Base-by-base conservation (phyloP, 2,888 invertebrate species). In the Ypsolopha scabrella region DNA sequence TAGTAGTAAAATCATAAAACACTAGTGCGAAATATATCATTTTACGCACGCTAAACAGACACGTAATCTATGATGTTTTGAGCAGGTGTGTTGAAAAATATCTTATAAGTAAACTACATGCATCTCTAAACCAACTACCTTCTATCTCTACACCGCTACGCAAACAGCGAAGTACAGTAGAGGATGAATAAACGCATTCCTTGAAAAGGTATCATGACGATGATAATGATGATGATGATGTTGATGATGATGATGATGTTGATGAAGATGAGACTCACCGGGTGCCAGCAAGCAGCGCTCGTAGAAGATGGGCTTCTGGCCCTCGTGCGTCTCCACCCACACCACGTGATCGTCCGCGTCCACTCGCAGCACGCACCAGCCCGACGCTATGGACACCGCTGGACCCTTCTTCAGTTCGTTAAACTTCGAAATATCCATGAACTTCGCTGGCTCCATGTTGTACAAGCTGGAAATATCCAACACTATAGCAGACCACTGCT, bases 231-330 rank as follows among this genome's bases (percentile, higher is more conserved):
- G n/a, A n/a, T n/a, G n/a, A n/a, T 36, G 9, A 50, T 2, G 13
- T 1, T 13, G 4, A 2, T 37, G 6, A 13, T 13, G 6, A 24
- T 24, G n/a, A n/a, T 36, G 9, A 50, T 2, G 13, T 1, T 13
- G 4, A 2, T 37, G 6, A 13, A 3, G 6, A 24, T 24, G 24
- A 9, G 11, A 8, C 62, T 52, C 1, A 83, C 85, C 85, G 1
- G 71, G 65, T 0, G 85, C 85, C 0, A 86, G 51, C 52, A 86
- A 56, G 55, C 76, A 76, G 11, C 82, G 60, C 59, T 85, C 82
- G 56, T 85, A 86, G 64, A 80, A 82, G 1, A 86, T 72, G 0
- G 85, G 81, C 54, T 66, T 68, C 41, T 81, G 83, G 1, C 81
- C 83, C 51, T 64, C 61, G 63, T 69, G 51, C 0, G 80, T 80